These are phyloP conservation scores for Alectoris magna DNA, from an alignment of 2,797 vertebrate genomes.

Conservation along the genomic window DNA sequence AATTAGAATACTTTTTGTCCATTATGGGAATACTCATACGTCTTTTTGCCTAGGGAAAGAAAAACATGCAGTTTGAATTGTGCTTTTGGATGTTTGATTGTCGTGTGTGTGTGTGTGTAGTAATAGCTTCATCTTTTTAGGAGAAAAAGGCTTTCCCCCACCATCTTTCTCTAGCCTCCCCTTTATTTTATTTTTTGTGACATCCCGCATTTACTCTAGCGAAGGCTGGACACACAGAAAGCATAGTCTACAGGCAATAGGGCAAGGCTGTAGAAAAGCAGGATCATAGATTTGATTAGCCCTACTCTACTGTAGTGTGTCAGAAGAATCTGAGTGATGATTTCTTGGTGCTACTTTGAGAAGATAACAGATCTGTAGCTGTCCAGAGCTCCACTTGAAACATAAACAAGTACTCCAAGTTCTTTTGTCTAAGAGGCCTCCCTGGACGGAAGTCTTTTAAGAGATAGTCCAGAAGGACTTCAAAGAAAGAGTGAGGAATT, in stretches of 20 bases:
- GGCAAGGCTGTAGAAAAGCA: neutral
- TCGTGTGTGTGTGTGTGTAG: neutral
- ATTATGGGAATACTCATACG: neutral
- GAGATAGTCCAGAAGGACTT: neutral
- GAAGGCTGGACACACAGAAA: neutral
- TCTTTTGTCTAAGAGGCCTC: neutral
- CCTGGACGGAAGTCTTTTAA: neutral
- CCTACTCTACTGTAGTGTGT: fast-evolving
- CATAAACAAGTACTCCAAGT: neutral
- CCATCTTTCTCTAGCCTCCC: neutral
- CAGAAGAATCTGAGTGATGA: neutral
- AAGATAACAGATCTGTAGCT: neutral
- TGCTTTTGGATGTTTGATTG: neutral
- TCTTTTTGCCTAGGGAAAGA: neutral
- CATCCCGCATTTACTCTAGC: neutral
- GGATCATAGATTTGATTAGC: neutral
- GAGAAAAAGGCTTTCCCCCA: neutral
- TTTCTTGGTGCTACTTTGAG: neutral
- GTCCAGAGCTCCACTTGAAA: neutral
- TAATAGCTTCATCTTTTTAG: neutral
- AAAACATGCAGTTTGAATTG: neutral
- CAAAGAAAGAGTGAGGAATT: neutral
- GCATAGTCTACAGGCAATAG: neutral
- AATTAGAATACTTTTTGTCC: neutral
- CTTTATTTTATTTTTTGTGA: neutral